Percentiles rank a stretch among this genome's conserved stretches.
phyloP scores from a whole-genome alignment of 1,140 invertebrate species.

The Drosophila kurseongensis region DNA sequence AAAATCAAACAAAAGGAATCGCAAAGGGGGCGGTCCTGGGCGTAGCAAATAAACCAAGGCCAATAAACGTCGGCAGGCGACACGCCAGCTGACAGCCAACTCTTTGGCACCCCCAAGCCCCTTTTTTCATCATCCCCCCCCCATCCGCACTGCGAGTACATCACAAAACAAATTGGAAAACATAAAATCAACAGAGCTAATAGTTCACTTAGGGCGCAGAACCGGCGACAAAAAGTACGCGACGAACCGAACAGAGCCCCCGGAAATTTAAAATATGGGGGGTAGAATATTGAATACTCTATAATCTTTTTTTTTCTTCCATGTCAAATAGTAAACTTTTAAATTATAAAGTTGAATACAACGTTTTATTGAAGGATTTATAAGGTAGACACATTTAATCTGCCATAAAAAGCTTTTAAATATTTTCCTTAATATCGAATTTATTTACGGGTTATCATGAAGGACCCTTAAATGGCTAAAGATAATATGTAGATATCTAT shows the following conservation, averaged over 20 bases:
- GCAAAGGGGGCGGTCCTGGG: slow-evolving; percentile 21
- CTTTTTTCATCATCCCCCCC: neutral
- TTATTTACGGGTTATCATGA: too few species aligned
- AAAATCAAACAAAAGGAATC: slow-evolving; percentile 75
- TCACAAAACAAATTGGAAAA: slow-evolving; percentile 74
- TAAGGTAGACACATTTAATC: too few species aligned
- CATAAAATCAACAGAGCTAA: slow-evolving; percentile 82
- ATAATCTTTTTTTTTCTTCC: too few species aligned
- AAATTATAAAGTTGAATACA: too few species aligned
- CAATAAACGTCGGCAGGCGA: slow-evolving; percentile 75
- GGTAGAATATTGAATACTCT: slow-evolving; percentile 4
- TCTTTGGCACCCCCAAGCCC: slow-evolving; percentile 31
- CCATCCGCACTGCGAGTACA: slow-evolving; percentile 34
- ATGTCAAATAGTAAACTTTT: too few species aligned
- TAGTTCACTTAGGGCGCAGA: slow-evolving; percentile 76
- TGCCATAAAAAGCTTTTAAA: too few species aligned
- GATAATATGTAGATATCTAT: too few species aligned
- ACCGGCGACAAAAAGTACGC: slow-evolving; percentile 32
- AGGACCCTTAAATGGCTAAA: too few species aligned
- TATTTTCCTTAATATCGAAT: neutral
- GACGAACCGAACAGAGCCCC: slow-evolving; percentile 19
- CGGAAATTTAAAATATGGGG: neutral
- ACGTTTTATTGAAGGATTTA: too few species aligned
- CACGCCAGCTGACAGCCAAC: slow-evolving; percentile 57
- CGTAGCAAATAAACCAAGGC: slow-evolving; percentile 36